Evolutionary conservation across 2,113 vertebrate genomes (phyloP), one percentile per base, ranked within the genome.

Genomic region (Acanthisitta chloris): DNA sequence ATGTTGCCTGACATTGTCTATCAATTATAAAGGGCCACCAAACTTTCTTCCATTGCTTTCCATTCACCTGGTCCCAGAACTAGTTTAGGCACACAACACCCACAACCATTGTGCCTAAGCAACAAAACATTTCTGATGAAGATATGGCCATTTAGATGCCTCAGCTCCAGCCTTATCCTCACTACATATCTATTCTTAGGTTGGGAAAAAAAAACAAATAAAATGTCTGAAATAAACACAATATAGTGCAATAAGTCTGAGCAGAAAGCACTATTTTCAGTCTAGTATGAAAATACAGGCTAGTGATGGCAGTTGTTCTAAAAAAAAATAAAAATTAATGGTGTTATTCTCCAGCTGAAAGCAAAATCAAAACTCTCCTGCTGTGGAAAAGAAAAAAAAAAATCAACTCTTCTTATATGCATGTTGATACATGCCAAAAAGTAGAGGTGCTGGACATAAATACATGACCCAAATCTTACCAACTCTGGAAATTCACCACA

Each of bases 121-220:
- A 90, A 29, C 10, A 71, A 66, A 52, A 20, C 25, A 20, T 55
- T 51, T 65, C 66, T 43, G 65, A 65, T 1, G 8, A 70, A 65
- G 36, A 26, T 8, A 18, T 0, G 0, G 10, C 10, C 4, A 3
- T 36, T 64, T 21, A n/a, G 38, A 86, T 17, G 29, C 14, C n/a
- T 48, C 28, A 49, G n/a, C 16, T 81, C 20, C 33, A 58, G 31
- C 11, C 3, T 29, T 14, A 21, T 6, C 31, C 84, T 5, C 24
- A 57, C 26, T 57, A 58, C 10, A 11, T 72, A 80, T 72, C 23
- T 31, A 11, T 43, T 84, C 36, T 52, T 15, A 43, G 13, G 14
- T 40, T 54, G 31, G 4, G 16, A 12, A 25, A 49, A 40, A 34
- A 45, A 52, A 26, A 0, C 13, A 34, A 46, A 67, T 4, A 71